These are phyloP conservation scores for Zootoca vivipara DNA, from an alignment of 2,113 vertebrate species.

Conservation along the genomic window DNA sequence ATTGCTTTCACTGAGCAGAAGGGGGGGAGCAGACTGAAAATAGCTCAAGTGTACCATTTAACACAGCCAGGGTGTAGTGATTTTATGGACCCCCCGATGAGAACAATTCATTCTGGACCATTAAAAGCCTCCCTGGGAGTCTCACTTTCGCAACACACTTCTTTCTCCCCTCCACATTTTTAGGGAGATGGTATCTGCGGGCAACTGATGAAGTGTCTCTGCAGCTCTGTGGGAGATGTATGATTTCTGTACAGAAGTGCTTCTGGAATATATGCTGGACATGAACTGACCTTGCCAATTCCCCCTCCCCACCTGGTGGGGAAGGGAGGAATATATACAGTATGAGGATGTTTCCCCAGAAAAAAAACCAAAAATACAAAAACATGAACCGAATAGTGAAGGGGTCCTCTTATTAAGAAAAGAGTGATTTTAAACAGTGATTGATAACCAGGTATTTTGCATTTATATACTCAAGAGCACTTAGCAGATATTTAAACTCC, in stretches of 20 bases:
- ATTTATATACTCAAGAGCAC: background rate
- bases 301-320: background rate
- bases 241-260: background rate
- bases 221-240: background rate
- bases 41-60: conserved; percentile 42
- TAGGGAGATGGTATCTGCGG: conserved; percentile 13
- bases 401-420: conserved; percentile 1
- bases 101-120: conserved; percentile 45
- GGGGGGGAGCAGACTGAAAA: conserved; percentile 24
- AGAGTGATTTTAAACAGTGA: background rate
- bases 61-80: conserved; percentile 40
- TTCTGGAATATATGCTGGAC: background rate
- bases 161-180: background rate
- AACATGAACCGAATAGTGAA: background rate
- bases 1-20: conserved; percentile 25
- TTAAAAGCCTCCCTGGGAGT: conserved; percentile 31
- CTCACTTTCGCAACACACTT: background rate
- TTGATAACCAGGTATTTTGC: background rate
- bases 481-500: background rate
- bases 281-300: background rate
- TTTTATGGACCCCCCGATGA: background rate
- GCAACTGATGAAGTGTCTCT: conserved; percentile 22
- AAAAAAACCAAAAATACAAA: background rate
- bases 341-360: background rate
- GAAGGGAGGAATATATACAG: background rate